phyloP scores from a whole-genome alignment of 1,140 invertebrate genomes.

The Sesamia nonagrioides region DNA sequence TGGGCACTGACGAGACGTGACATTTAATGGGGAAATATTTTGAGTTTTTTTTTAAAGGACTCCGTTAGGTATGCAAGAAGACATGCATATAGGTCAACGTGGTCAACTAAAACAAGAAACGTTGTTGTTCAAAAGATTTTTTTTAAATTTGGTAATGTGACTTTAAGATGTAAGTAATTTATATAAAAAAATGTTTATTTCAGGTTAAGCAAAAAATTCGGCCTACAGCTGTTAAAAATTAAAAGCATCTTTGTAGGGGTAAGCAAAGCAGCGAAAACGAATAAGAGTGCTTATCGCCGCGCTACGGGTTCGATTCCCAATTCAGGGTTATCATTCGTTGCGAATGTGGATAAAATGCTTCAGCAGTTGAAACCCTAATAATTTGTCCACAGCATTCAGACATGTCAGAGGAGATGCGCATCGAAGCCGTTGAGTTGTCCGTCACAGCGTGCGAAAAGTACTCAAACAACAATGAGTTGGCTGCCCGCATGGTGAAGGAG shows the following conservation, averaged over 20 bases:
- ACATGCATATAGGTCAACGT: too few relatives aligned
- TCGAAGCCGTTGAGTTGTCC: slow-evolving; percentile 95
- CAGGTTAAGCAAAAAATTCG: too few relatives aligned
- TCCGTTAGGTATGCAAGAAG: too few relatives aligned
- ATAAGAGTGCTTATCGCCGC: too few relatives aligned
- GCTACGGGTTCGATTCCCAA: not conserved
- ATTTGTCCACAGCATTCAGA: slow-evolving; percentile 91
- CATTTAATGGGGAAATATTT: not conserved
- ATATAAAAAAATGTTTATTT: too few relatives aligned
- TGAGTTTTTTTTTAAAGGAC: not conserved
- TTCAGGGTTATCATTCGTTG: too few relatives aligned
- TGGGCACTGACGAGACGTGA: not conserved
- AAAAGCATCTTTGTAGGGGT: not conserved
- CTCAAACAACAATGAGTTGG: slow-evolving; percentile 91
- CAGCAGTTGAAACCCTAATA: not conserved
- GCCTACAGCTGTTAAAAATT: too few relatives aligned
- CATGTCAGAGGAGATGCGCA: slow-evolving; percentile 97
- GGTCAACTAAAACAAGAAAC: too few relatives aligned
- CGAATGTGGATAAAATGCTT: too few relatives aligned
- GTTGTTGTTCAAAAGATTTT: too few relatives aligned
- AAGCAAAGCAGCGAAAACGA: not conserved
- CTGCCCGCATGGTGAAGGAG: slow-evolving; percentile 97
- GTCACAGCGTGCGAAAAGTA: slow-evolving; percentile 97
- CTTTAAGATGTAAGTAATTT: too few relatives aligned
- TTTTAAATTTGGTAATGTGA: too few relatives aligned